Percentiles rank a stretch among this genome's conserved stretches.
phyloP scores from a whole-genome alignment of 2,888 invertebrate genomes.

The Clusia tigrina region DNA sequence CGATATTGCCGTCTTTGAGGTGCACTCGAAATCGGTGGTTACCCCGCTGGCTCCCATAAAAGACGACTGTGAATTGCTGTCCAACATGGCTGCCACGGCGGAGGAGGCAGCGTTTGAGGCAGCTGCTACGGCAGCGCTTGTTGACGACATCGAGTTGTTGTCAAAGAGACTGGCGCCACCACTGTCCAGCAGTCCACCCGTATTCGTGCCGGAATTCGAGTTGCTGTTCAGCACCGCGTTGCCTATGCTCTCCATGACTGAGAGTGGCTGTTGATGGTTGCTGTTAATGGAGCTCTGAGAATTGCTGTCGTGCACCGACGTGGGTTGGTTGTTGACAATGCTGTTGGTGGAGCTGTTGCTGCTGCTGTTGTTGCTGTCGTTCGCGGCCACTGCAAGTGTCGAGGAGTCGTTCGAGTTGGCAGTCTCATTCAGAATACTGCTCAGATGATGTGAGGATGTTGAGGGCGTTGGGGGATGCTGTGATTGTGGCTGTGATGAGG shows the following conservation, averaged over 20 bases:
- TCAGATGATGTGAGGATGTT: conserved; percentile 52
- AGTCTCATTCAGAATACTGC: conserved; percentile 59
- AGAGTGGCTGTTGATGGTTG: conserved; percentile 53
- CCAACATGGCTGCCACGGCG: conserved; percentile 53
- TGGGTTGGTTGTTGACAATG: conserved; percentile 63
- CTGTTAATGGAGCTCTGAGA: conserved; percentile 63
- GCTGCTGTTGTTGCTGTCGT: conserved; percentile 62
- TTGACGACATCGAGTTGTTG: conserved; percentile 60
- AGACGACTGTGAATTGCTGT: conserved; percentile 58
- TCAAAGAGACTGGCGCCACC: conserved; percentile 55
- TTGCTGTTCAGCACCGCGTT: conserved; percentile 55
- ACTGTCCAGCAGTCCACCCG: conserved; percentile 41
- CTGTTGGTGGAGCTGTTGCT: conserved; percentile 63
- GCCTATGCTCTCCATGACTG: conserved; percentile 40
- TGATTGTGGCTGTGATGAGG: conserved; percentile 27
- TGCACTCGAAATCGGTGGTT: conserved; percentile 45
- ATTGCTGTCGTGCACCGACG: conserved; percentile 64
- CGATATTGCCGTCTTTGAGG: conserved; percentile 26
- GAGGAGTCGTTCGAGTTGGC: conserved; percentile 64
- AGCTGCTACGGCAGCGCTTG: conserved; percentile 49
- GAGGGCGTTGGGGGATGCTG: conserved; percentile 45
- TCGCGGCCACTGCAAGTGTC: conserved; percentile 58
- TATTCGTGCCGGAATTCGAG: conserved; percentile 53
- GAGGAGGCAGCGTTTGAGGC: conserved; percentile 48
- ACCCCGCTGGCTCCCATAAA: conserved; percentile 33